phyloP scores from a whole-genome alignment of 2,888 invertebrate genomes.

The Chymomyza amoena region DNA sequence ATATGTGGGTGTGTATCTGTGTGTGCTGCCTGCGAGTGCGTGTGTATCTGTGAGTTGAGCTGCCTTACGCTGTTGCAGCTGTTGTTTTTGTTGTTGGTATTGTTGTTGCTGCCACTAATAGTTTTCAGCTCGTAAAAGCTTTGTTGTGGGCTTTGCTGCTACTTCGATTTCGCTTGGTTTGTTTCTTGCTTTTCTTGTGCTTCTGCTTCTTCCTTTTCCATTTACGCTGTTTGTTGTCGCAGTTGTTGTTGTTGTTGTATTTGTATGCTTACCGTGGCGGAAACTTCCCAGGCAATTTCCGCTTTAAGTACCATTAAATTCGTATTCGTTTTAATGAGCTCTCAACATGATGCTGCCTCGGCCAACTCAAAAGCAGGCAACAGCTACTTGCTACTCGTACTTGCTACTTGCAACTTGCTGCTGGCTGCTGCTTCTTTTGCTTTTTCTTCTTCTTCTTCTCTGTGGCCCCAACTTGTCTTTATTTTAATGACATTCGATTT shows the following conservation, averaged over 20 bases:
- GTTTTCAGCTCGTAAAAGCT: constrained; percentile 68
- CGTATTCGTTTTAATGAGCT: constrained; percentile 73
- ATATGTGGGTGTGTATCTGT: constrained; percentile 4
- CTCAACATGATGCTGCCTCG: constrained; percentile 63
- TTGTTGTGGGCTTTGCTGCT: constrained; percentile 41
- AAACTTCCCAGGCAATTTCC: constrained; percentile 73
- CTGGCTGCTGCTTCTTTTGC: too few relatives aligned
- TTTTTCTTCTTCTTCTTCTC: constrained; percentile 1
- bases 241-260: constrained; percentile 19
- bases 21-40: neutral
- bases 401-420: constrained; percentile 17
- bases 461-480: constrained; percentile 36
- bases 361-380: neutral
- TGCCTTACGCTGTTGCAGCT: neutral
- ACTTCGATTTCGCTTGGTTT: constrained; percentile 30
- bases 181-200: neutral
- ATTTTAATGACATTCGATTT: constrained; percentile 68
- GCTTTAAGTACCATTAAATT: constrained; percentile 74
- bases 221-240: constrained; percentile 15
- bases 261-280: constrained; percentile 56
- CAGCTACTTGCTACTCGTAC: neutral
- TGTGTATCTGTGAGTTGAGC: constrained; percentile 5
- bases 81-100: constrained; percentile 41
- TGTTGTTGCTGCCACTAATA: constrained; percentile 61
- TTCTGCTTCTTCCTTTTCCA: constrained; percentile 11